Percentiles rank a stretch among this genome's conserved stretches.
phyloP scores from a whole-genome alignment of 1,140 invertebrate species.

The Drosophila bocqueti region DNA sequence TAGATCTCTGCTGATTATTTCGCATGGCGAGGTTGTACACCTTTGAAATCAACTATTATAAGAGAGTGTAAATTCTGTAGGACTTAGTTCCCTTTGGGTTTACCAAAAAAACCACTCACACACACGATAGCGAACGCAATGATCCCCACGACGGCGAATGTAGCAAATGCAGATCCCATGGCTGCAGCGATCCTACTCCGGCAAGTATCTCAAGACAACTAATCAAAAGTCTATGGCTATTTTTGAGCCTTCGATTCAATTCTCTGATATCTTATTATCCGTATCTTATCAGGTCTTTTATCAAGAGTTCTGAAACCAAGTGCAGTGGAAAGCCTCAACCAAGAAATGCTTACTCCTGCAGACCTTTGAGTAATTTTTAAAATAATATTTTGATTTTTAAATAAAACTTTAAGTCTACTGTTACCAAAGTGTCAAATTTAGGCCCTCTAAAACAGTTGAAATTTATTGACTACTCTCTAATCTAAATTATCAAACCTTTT shows the following conservation, averaged over 20 bases:
- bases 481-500: not conserved
- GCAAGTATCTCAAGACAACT: conserved; percentile 1
- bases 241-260: not conserved
- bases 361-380: not conserved
- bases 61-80: not conserved
- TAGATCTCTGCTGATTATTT: not conserved
- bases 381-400: not conserved
- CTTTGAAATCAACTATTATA: conserved; percentile 3
- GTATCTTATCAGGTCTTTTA: conserved; percentile 1
- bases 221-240: not conserved
- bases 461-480: not conserved
- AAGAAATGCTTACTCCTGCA: not conserved
- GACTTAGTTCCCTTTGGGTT: fast-evolving
- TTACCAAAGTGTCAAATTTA: not conserved
- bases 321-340: not conserved
- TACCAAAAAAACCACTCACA: not conserved
- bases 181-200: not conserved
- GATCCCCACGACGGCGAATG: not conserved
- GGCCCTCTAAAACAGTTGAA: no score
- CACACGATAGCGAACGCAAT: not conserved
- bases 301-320: not conserved
- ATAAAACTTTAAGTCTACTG: not conserved
- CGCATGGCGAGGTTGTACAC: not conserved
- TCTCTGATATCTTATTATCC: not conserved
- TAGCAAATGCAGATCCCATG: not conserved